These are phyloP conservation scores for Leptodactylus fuscus DNA, from an alignment of 2,113 vertebrate species.

Conservation along the genomic window DNA sequence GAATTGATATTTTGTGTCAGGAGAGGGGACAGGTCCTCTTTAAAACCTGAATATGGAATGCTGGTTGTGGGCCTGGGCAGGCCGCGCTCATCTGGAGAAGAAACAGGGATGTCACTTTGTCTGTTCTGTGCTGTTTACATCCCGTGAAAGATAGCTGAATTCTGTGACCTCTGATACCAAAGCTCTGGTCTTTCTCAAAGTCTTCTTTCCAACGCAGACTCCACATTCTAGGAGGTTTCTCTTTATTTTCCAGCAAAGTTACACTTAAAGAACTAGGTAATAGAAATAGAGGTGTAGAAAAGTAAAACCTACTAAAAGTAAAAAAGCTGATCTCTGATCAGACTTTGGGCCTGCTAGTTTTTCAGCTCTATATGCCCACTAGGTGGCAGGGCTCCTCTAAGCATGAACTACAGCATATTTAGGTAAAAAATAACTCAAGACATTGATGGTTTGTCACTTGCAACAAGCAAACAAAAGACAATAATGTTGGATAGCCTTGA, in stretches of 20 bases:
- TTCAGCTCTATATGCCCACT: neutral
- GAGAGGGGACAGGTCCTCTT: too few relatives aligned
- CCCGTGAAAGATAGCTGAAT: conserved; percentile 27
- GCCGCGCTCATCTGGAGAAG: neutral
- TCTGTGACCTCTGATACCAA: conserved; percentile 24
- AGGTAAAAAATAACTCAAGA: too few relatives aligned
- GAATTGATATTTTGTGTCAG: too few relatives aligned
- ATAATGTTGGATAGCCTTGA: too few relatives aligned
- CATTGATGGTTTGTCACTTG: too few relatives aligned
- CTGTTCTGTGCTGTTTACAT: conserved; percentile 11
- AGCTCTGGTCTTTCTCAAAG: conserved; percentile 54
- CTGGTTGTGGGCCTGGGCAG: too few relatives aligned
- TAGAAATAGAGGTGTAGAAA: neutral
- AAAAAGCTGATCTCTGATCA: neutral
- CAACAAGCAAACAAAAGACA: too few relatives aligned
- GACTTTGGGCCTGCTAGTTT: neutral
- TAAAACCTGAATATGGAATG: neutral
- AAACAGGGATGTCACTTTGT: conserved; percentile 21
- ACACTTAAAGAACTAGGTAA: neutral
- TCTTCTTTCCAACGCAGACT: conserved; percentile 8
- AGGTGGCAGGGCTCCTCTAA: neutral
- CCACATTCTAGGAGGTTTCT: neutral
- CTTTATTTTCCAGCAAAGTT: neutral
- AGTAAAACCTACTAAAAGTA: too few relatives aligned
- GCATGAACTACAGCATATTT: too few relatives aligned